Evolutionary conservation across 2,113 vertebrate genomes (phyloP), one percentile per base, ranked within the genome.

Genomic region (Oncorhynchus keta): DNA sequence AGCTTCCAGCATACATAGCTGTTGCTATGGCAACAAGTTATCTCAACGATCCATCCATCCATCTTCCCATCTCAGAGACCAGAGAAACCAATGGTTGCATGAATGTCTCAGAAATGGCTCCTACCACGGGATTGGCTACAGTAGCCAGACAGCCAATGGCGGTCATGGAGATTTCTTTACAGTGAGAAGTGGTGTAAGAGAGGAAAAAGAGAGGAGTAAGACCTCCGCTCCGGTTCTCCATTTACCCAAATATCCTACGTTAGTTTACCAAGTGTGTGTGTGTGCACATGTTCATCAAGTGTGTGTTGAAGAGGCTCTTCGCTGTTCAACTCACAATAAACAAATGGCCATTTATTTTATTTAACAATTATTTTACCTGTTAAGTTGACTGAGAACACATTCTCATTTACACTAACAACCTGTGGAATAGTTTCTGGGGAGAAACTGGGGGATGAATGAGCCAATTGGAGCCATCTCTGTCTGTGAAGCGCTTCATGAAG

Each of bases 1-100:
- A 79, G 49, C 70, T 35, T 24, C 75, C 64, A 72, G 84, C 87
- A 74, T 89, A 69, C 86, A 74, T 88, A 69, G 51, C 74, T 0
- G 73, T 87, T 76, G 69, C 71, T 86, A 84, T 79, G 80, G 87
- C 87, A 92, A 92, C 89, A 86, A 80, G 87, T 89, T 74, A 76
- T 82, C 80, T 78, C 67, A 24, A 67, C 32, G 57, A 81, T 9
- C 74, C 9, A 4, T 67, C 74, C 9, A 4, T 67, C 65, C 5
- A 13, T 20, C 3, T 32, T 32, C 61, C 61, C 66, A 62, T 86
- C 76, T 64, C 72, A 84, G 79, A 76, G 61, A 70, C 73, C 71
- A 51, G 73, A 83, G 79, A 75, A 35, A 79, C 85, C 71, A 26
- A 14, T 11, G 14, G 65, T 30, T 67, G 65, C 13, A 28, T 32